A percentile compares a stretch with the other conserved stretches of the same genome.
phyloP scores from a whole-genome alignment of 2,113 vertebrate genomes.

The Otus sunia region DNA sequence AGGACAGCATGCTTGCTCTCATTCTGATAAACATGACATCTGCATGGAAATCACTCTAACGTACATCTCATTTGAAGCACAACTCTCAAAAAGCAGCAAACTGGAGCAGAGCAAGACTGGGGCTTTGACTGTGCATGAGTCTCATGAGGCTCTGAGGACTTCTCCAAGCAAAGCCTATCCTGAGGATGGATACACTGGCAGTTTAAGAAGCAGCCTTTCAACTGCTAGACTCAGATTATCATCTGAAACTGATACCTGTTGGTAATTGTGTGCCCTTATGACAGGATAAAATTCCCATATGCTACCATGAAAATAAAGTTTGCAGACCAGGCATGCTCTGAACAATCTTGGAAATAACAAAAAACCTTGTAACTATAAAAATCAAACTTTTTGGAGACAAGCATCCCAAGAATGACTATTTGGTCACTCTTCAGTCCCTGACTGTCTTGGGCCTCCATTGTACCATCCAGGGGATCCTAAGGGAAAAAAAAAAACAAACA shows the following conservation, averaged over 20 bases:
- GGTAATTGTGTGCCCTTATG: background rate
- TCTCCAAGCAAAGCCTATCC: background rate
- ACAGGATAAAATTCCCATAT: background rate
- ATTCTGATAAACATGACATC: background rate
- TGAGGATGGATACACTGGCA: background rate
- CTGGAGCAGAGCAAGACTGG: background rate
- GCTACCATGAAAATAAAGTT: background rate
- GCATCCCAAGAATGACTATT: too few species aligned
- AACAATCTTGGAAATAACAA: background rate
- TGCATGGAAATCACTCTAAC: background rate
- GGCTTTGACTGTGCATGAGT: background rate
- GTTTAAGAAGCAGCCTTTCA: background rate
- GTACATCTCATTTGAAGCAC: background rate
- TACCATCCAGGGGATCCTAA: background rate
- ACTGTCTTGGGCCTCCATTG: background rate
- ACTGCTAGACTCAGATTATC: background rate
- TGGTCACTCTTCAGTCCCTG: background rate
- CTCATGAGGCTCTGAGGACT: background rate
- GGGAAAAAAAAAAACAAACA: background rate
- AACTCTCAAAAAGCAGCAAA: background rate
- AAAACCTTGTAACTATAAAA: background rate
- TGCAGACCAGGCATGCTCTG: background rate
- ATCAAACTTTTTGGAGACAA: background rate
- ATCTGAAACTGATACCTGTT: background rate
- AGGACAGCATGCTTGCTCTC: background rate